These are phyloP conservation scores for Anoplius nigerrimus DNA, from an alignment of 2,888 invertebrate species.

Conservation along the genomic window DNA sequence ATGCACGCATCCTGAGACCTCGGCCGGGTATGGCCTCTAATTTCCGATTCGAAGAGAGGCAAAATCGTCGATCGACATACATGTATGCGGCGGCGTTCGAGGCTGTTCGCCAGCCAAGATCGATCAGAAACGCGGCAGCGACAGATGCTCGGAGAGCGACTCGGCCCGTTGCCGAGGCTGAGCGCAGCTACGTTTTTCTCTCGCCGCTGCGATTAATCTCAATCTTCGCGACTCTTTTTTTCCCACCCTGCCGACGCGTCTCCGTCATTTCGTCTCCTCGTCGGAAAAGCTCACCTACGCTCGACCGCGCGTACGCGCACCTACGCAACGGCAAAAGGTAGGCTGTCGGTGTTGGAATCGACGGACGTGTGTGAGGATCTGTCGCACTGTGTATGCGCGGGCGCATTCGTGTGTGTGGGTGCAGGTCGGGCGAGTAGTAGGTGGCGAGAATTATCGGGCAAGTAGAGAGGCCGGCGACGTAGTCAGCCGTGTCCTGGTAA, in stretches of 20 bases:
- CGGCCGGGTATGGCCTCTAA: too few relatives aligned
- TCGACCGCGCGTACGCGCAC: slow-evolving; percentile 17
- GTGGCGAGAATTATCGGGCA: slow-evolving; percentile 57
- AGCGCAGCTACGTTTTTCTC: neutral
- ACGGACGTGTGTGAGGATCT: neutral
- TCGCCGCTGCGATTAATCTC: slow-evolving; percentile 1
- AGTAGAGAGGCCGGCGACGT: slow-evolving; percentile 62
- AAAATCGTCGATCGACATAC: too few relatives aligned
- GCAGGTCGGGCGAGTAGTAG: slow-evolving; percentile 57
- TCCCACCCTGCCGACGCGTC: neutral
- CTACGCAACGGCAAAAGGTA: neutral
- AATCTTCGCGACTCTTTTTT: neutral
- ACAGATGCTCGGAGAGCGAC: neutral
- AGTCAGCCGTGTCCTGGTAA: slow-evolving; percentile 54
- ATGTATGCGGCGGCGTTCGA: too few relatives aligned
- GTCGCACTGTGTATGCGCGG: neutral
- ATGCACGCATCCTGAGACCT: too few relatives aligned
- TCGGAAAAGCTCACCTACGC: slow-evolving; percentile 36
- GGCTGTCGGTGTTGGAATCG: neutral
- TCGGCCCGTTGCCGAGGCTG: too few relatives aligned
- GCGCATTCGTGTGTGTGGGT: slow-evolving; percentile 24
- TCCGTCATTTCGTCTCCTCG: neutral
- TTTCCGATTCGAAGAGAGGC: too few relatives aligned
- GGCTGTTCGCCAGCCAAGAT: too few relatives aligned
- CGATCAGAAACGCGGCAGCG: neutral